Percentiles rank a stretch among this genome's conserved stretches.
These are phyloP conservation scores for Euleptes europaea DNA, from an alignment of 2,113 vertebrate species.

Conservation along the genomic window DNA sequence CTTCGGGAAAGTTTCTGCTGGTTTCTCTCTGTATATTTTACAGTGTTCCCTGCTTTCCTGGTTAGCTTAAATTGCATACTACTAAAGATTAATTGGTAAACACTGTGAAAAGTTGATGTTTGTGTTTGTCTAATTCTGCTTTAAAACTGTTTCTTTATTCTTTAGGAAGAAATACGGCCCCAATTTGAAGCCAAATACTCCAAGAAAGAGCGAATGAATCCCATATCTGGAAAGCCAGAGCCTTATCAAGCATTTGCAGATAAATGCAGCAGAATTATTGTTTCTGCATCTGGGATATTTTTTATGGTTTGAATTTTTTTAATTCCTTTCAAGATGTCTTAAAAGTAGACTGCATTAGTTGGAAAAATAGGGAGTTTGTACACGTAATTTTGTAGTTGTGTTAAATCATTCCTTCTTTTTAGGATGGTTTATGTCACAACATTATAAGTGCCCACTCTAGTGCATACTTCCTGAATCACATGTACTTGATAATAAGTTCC, in stretches of 20 bases:
- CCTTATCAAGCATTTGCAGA: conserved; percentile 93
- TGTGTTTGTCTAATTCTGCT: conserved; percentile 13
- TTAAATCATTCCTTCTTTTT: not conserved
- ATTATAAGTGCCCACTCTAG: not conserved
- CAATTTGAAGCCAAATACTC: conserved; percentile 98
- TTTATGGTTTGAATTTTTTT: conserved; percentile 86
- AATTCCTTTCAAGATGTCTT: conserved; percentile 43
- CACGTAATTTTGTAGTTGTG: not conserved
- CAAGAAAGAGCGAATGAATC: conserved; percentile 91
- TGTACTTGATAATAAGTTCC: not conserved
- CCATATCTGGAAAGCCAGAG: conserved; percentile 92
- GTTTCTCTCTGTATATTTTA: not conserved
- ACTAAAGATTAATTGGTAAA: not conserved
- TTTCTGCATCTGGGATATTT: conserved; percentile 94
- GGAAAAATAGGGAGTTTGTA: not conserved
- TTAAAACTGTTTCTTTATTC: conserved; percentile 53
- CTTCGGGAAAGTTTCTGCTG: not conserved
- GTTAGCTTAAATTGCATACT: not conserved
- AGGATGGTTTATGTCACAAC: not conserved
- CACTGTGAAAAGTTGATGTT: conserved; percentile 7
- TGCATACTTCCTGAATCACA: not conserved
- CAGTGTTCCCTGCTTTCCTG: not conserved
- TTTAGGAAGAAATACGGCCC: conserved; percentile 92
- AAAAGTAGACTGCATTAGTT: conserved; percentile 7
- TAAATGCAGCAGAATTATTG: conserved; percentile 92